Conservation (phyloP, 2,113 vertebrate genomes). For the Coptodon bakossiorum region DNA sequence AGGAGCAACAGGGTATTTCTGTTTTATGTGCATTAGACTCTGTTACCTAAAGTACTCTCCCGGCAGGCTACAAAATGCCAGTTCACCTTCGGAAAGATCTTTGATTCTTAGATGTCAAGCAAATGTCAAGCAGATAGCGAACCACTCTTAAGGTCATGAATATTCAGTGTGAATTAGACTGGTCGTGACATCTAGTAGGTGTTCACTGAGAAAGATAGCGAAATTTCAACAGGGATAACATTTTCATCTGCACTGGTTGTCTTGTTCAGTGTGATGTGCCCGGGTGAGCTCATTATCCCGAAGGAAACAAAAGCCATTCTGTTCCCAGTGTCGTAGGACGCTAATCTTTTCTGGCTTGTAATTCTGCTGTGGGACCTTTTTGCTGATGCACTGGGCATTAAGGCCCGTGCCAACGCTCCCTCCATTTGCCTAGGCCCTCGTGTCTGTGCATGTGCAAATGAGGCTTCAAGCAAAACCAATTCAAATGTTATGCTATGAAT, state of each 20-base stretch:
- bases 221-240: constrained; percentile 9
- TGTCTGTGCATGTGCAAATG: constrained; percentile 46
- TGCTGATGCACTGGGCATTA: constrained; percentile 15
- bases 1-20: not conserved
- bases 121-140: not conserved
- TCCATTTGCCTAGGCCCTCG: not conserved
- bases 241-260: constrained; percentile 12
- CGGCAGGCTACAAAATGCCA: not conserved
- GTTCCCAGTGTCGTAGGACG: constrained; percentile 62
- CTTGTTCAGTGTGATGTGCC: constrained; percentile 43
- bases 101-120: not conserved
- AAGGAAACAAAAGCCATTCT: constrained; percentile 74
- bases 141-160: not conserved
- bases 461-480: not conserved
- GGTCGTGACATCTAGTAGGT: not conserved
- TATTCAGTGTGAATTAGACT: constrained; percentile 19
- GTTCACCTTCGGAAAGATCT: not conserved
- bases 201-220: not conserved
- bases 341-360: constrained; percentile 78
- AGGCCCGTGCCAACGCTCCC: not conserved
- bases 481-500: not conserved
- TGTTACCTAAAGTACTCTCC: not conserved
- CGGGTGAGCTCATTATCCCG: constrained; percentile 64
- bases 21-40: not conserved
- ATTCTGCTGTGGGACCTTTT: constrained; percentile 55